phyloP scores from a whole-genome alignment of 2,113 vertebrate species.

The Marmota flaviventris region DNA sequence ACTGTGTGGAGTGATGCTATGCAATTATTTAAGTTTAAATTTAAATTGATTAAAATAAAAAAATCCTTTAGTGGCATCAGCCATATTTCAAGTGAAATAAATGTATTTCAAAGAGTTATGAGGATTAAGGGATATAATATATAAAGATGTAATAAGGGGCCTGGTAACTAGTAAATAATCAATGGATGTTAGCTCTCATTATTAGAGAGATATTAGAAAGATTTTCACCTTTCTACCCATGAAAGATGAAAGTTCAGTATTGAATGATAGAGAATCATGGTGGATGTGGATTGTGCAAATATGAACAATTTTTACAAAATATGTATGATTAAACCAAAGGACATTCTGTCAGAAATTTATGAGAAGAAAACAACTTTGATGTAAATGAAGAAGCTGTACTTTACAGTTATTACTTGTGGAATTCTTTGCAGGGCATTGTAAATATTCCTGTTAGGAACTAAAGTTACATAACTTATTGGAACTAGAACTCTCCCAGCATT shows the following conservation, averaged over 20 bases:
- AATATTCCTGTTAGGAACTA: background rate
- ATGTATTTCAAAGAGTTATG: background rate
- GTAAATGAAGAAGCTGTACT: background rate
- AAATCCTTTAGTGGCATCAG: background rate
- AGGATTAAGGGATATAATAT: background rate
- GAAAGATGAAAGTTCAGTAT: background rate
- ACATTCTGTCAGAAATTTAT: background rate
- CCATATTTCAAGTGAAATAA: background rate
- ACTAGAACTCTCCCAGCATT: background rate
- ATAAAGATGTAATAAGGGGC: background rate
- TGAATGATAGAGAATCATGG: background rate
- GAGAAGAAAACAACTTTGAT: background rate
- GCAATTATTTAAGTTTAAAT: background rate
- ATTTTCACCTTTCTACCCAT: background rate
- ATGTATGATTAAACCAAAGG: background rate
- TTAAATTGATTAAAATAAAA: background rate
- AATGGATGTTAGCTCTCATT: background rate
- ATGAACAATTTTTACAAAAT: background rate
- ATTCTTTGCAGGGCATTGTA: background rate
- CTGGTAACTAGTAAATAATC: background rate
- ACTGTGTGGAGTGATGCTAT: background rate
- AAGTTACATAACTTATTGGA: background rate
- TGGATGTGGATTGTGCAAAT: background rate
- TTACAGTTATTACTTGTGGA: background rate
- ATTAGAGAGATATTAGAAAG: background rate